Evolutionary conservation across 2,888 invertebrate genomes (phyloP).

Genomic region (Meiosimyza decipiens): DNA sequence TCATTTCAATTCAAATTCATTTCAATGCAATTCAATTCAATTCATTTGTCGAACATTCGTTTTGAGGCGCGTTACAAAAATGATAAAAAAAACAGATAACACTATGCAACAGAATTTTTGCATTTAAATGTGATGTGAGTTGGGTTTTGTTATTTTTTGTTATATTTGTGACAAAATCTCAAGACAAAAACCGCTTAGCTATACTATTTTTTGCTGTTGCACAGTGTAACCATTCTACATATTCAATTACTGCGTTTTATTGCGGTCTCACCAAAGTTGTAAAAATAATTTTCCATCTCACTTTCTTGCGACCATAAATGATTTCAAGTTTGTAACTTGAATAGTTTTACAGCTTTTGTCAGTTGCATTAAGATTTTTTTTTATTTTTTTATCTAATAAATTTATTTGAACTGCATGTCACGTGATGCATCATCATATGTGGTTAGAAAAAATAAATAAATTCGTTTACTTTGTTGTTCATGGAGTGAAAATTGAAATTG

Average conservation of each 20-base stretch:
- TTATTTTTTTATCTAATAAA: background rate
- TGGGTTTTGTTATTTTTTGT: background rate
- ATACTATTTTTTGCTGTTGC: background rate
- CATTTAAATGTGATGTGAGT: background rate
- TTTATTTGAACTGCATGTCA: constrained; percentile 4
- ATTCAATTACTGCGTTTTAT: background rate
- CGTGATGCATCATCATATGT: constrained; percentile 2
- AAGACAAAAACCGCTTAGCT: background rate
- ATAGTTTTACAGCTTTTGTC: background rate
- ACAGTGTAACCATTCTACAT: background rate
- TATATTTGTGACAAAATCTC: background rate
- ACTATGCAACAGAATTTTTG: too few relatives aligned
- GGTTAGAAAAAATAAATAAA: background rate
- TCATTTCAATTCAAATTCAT: background rate
- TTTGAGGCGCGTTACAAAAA: constrained; percentile 11
- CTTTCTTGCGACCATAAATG: background rate
- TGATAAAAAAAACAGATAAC: background rate
- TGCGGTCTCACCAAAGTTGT: background rate
- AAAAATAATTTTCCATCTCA: background rate
- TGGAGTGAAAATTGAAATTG: background rate
- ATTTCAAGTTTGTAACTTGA: background rate
- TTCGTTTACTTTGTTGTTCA: background rate
- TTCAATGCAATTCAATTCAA: constrained; percentile 13
- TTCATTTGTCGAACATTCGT: background rate
- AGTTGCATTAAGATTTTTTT: background rate